Base-by-base conservation (phyloP, 1,140 invertebrate genomes). In the Cardiocondyla obscurior region DNA sequence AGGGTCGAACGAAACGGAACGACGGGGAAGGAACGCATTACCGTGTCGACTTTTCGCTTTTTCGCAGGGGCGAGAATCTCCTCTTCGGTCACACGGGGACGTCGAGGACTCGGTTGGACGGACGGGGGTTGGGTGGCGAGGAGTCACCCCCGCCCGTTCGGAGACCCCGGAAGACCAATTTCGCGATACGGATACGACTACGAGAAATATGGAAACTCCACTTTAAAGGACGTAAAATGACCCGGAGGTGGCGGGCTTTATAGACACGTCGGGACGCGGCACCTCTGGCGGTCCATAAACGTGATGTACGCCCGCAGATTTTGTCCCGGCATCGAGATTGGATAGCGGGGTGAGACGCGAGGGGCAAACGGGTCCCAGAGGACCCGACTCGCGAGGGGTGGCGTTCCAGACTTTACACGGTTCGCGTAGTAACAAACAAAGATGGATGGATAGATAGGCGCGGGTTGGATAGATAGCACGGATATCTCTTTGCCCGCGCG, bases 201-300 rank as follows among this genome's bases (percentile, higher is more conserved):
- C 60, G 84, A 89, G 85, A 90, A 90, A 90, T 90, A 88, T 87
- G 89, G 85, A 90, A 87, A 89, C 57, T 87, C 81, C 83, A 62
- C 42, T 91, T 88, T 89, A 91, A 90, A 90, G 81, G 84, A 89
- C 85, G 79, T 91, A 88, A 90, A 90, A 90, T 90, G 89, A 91
- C 90, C 89, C 84, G 88, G 83, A 90, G 89, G 89, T 90, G 90
- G 81, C 81, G 83, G 84, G 76, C 83, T 90, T 85, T 90, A 90
- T 90, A 89, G 87, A 86, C 73, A 87, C 88, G 73, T 85, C 72
- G 87, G 82, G 76, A 84, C 73, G 74, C 53, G 42, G 19, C 87
- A 87, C 89, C 89, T 87, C 58, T 73, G 89, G 88, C 85, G 82
- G 79, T 87, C 89, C 85, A 91, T 91, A 91, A 91, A 91, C 83